Evolutionary conservation across 2,888 invertebrate species (phyloP).

Genomic region (Hecatera dysodea): DNA sequence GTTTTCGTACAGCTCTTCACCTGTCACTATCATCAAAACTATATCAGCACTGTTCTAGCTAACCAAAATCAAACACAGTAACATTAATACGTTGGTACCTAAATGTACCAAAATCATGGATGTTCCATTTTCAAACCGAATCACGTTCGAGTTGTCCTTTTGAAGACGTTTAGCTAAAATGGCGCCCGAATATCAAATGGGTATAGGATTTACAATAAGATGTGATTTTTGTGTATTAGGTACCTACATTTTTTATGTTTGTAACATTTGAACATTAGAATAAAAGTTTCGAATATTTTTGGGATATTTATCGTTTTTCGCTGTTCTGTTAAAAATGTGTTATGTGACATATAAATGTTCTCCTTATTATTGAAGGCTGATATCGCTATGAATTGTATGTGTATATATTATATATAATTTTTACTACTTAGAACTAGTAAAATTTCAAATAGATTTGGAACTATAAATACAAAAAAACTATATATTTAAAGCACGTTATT

Average conservation of each 20-base stretch:
- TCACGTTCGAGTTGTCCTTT: constrained; percentile 63
- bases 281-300: background rate
- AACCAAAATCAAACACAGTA: background rate
- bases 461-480: too few species aligned
- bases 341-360: too few species aligned
- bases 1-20: too few species aligned
- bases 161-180: constrained; percentile 64
- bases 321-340: too few species aligned
- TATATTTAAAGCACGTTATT: too few species aligned
- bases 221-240: constrained; percentile 29
- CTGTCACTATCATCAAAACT: too few species aligned
- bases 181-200: constrained; percentile 57
- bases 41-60: background rate
- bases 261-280: constrained; percentile 37
- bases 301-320: background rate
- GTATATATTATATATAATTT: too few species aligned
- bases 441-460: too few species aligned
- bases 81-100: constrained; percentile 26
- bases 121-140: constrained; percentile 52
- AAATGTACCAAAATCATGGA: constrained; percentile 31
- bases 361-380: too few species aligned
- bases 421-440: too few species aligned
- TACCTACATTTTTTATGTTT: constrained; percentile 34
- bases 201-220: constrained; percentile 45
- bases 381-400: too few species aligned